Conservation (phyloP, 2,888 invertebrate species). For the Eudemis profundana region DNA sequence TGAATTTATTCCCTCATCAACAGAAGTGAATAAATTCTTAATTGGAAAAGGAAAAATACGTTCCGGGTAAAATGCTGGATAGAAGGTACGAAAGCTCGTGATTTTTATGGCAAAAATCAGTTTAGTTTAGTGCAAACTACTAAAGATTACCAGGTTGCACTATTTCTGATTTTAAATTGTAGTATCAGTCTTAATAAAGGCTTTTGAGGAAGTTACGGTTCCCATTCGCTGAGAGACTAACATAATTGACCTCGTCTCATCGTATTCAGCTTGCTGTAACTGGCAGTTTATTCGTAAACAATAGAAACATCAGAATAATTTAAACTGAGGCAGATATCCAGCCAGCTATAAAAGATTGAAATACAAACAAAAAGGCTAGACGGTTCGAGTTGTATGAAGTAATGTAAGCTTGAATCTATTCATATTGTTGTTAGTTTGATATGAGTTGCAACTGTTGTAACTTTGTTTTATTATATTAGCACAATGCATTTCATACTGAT, state of each 20-base stretch:
- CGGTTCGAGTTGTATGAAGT: constrained; percentile 4
- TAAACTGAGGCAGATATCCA: constrained; percentile 17
- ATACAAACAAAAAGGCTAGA: neutral
- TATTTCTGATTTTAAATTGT: neutral
- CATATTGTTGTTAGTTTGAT: neutral
- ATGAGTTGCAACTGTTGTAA: neutral
- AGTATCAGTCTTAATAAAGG: neutral
- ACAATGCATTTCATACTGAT: no score
- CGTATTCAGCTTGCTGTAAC: constrained; percentile 13
- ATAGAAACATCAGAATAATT: constrained; percentile 21
- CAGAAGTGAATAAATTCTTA: no score
- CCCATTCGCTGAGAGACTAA: neutral
- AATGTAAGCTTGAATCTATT: neutral
- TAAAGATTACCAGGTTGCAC: neutral
- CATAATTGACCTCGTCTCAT: neutral
- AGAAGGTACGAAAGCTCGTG: no score
- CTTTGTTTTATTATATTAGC: neutral
- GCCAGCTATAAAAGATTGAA: constrained; percentile 18
- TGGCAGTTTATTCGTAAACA: constrained; percentile 15
- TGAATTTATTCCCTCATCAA: no score
- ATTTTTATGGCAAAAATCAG: no score
- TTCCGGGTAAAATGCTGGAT: no score
- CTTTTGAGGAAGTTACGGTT: neutral
- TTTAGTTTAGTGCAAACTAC: no score
- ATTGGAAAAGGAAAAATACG: no score